Evolutionary conservation across 2,888 invertebrate genomes (phyloP), one percentile per base, ranked within the genome.

Genomic region (Eugnorisma glareosa): DNA sequence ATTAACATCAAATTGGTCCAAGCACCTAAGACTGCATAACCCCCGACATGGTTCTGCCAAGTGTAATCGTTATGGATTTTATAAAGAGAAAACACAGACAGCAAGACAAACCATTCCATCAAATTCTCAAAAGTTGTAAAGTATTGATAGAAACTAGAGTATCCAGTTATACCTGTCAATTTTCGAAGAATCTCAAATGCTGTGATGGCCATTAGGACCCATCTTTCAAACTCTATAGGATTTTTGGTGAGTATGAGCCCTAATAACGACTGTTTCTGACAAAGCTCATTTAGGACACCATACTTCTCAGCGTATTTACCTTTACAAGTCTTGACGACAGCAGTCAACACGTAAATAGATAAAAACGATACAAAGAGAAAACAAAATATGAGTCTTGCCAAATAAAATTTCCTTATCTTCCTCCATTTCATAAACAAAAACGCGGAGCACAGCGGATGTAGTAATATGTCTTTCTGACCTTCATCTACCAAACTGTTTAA

Each of bases 371-470:
- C 98, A 93, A 98, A 98, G 37, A 98, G 96, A 81, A 98, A 97
- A 93, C 98, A 98, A 92, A 98, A 98, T 70, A 98, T 97, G 79
- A 98, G 96, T 80, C 98, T 97, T 0, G 98, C 98, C 73, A 98
- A 97, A 93, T 99, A 99, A 94, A 98, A 99, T 92, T 98, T 98
- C 77, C 98, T 97, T 89, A 99, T 98, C 94, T 99, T 98, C 86
- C 98, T 98, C 99, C 99, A 99, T 92, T 99, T 99, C 90, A 99
- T 97, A 93, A 98, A 98, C 13, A 99, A 96, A 94, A 99, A 99
- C 0, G 99, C 98, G 21, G 98, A 98, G 92, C 99, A 99, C 2
- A 99, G 94, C 0, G 99, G 99, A 96, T 99, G 99, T 86, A 98
- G 97, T 66, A 99, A 94, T 85, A 99, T 98, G 90, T 98, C 98